Conservation (phyloP, 1,140 invertebrate genomes). For the Bradynema listronoti region DNA sequence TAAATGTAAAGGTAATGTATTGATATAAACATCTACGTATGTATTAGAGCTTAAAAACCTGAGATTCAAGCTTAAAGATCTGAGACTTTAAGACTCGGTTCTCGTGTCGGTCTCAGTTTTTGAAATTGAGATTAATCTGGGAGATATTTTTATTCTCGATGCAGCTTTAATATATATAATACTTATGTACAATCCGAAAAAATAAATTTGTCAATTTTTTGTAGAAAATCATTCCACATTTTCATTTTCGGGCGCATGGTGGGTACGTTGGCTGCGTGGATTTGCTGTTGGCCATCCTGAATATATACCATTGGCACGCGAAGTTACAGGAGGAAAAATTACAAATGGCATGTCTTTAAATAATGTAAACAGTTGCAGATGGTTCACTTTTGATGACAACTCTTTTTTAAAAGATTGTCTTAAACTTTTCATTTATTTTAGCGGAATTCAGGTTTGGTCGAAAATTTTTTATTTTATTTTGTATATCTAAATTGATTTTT, state of each 20-base stretch:
- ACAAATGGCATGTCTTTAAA: constrained; percentile 1
- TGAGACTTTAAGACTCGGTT: not conserved
- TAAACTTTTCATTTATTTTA: constrained; percentile 32
- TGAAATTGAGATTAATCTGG: no score
- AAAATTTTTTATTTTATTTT: constrained; percentile 12
- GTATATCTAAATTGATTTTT: not conserved
- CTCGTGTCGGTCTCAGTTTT: no score
- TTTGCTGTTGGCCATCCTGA: constrained; percentile 48
- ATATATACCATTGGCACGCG: constrained; percentile 27
- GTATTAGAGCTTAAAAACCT: not conserved
- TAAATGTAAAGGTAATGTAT: constrained; percentile 23
- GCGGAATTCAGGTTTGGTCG: constrained; percentile 40
- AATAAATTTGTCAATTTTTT: constrained; percentile 6
- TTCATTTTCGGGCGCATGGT: constrained; percentile 10
- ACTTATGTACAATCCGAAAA: constrained; percentile 7
- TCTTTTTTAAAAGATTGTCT: constrained; percentile 37
- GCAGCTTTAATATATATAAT: not conserved
- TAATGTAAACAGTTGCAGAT: not conserved
- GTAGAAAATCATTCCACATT: constrained; percentile 18
- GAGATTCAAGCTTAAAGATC: not conserved
- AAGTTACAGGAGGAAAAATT: not conserved
- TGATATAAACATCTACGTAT: constrained; percentile 3
- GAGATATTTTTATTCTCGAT: no score
- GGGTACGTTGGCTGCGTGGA: no score
- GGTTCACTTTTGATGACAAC: not conserved